Base-by-base conservation (phyloP, 1,140 invertebrate genomes). In the Lutraria rhynchaena region DNA sequence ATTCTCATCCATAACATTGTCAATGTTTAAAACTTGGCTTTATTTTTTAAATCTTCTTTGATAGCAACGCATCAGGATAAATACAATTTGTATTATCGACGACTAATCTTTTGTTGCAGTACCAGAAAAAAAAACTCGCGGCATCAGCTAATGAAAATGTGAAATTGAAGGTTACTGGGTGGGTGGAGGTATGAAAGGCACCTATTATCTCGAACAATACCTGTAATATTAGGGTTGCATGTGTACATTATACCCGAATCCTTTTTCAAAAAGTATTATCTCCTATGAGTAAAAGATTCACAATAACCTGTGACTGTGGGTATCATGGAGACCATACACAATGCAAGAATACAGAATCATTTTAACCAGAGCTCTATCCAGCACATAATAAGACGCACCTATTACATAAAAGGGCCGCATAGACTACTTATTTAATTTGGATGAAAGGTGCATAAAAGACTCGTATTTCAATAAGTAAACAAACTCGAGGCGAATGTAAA, bases 181-280 rank as follows among this genome's bases (percentile, higher is more conserved):
- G 33, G 67, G n/a, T 17, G 3, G 1, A 1, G 53, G 49, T 53
- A 70, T 55, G 53, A n/a, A n/a, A n/a, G n/a, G n/a, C n/a, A n/a
- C n/a, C n/a, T n/a, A n/a, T n/a, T n/a, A n/a, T n/a, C n/a, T 31
- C 46, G 5, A 24, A 35, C 44, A 70, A 49, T 55, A 29, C n/a
- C 29, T 9, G 19, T 70, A 70, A 70, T 70, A 53, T 2, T 22
- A 70, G 67, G 67, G 67, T 53, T 70, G 44, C 46, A 49, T 44
- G 33, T 11, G 24, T 4, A 27, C 33, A 70, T 70, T 33, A 70
- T 70, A 51, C 67, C 27, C 22, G 27, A 31, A 41, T 70, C 44
- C 49, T 33, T 53, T 51, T 70, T n/a, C n/a, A 70, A 55, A 70
- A 51, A 46, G 44, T 70, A 70, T 70, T 46, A 70, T 70, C 53